These are phyloP conservation scores for Catocala sponsa DNA, from an alignment of 2,888 invertebrate species.

Conservation along the genomic window DNA sequence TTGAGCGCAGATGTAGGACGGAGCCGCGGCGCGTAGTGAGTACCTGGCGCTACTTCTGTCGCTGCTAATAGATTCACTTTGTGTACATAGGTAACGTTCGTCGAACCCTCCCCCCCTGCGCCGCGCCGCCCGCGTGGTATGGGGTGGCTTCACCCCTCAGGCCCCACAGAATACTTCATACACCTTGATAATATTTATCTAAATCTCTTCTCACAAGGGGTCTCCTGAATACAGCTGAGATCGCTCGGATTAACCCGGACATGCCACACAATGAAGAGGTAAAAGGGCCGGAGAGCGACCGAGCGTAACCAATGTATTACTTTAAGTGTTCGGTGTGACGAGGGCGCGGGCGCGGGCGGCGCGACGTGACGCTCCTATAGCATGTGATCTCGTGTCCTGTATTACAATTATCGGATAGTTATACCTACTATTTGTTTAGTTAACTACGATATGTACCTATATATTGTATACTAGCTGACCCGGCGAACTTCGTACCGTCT, in stretches of 20 bases:
- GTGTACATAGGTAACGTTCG: slow-evolving; percentile 5
- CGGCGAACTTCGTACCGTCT: too few species aligned
- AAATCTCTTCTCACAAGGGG: slow-evolving; percentile 4
- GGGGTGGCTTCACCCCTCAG: not conserved
- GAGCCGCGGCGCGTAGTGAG: too few species aligned
- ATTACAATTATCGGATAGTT: too few species aligned
- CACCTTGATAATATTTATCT: slow-evolving; percentile 18
- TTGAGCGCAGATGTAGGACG: slow-evolving; percentile 4
- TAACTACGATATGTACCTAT: too few species aligned
- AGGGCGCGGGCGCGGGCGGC: too few species aligned
- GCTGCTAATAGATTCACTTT: slow-evolving; percentile 15
- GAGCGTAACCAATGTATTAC: not conserved
- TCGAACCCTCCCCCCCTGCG: not conserved
- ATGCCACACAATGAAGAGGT: slow-evolving; percentile 1
- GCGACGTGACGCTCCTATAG: too few species aligned
- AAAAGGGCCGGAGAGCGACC: slow-evolving; percentile 8
- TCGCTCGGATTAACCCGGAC: slow-evolving; percentile 5
- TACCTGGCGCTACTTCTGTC: not conserved
- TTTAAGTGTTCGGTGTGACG: not conserved
- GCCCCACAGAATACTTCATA: not conserved
- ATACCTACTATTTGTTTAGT: too few species aligned
- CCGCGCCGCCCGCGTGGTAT: too few species aligned
- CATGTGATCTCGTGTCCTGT: too few species aligned
- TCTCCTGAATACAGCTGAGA: slow-evolving; percentile 5
- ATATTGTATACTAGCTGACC: too few species aligned